Evolutionary conservation across 2,888 invertebrate genomes (phyloP).

Genomic region (Cheilosia urbana): DNA sequence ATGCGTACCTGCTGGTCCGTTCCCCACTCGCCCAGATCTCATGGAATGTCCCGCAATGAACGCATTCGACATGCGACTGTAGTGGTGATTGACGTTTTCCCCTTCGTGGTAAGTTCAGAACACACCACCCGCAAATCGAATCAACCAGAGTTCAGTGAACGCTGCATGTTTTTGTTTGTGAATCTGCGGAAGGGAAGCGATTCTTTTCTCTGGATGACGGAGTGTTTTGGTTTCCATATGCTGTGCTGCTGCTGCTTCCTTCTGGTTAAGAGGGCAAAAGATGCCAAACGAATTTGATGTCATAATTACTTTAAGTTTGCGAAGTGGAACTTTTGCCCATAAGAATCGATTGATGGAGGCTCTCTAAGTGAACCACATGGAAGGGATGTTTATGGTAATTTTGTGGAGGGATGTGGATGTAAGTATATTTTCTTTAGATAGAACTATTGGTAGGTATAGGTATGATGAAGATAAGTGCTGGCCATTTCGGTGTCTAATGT

Average conservation of each 20-base stretch:
- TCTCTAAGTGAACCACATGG: neutral
- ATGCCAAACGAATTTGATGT: slow-evolving; percentile 40
- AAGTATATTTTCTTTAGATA: too few species aligned
- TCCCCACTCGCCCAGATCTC: slow-evolving; percentile 54
- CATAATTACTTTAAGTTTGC: slow-evolving; percentile 29
- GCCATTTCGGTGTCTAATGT: too few species aligned
- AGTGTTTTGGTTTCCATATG: slow-evolving; percentile 24
- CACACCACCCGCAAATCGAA: slow-evolving; percentile 26
- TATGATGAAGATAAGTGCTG: too few species aligned
- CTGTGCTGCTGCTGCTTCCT: neutral
- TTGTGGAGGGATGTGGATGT: too few species aligned
- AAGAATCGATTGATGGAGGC: slow-evolving; percentile 6
- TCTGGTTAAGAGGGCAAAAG: slow-evolving; percentile 16
- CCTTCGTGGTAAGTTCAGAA: slow-evolving; percentile 57
- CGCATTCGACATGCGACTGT: slow-evolving; percentile 15
- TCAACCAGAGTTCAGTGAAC: slow-evolving; percentile 65
- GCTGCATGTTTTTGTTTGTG: slow-evolving; percentile 63
- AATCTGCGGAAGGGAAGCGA: slow-evolving; percentile 21
- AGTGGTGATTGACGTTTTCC: slow-evolving; percentile 26
- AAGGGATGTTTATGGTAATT: neutral
- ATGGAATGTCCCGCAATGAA: slow-evolving; percentile 10
- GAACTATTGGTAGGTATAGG: too few species aligned
- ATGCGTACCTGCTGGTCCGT: slow-evolving; percentile 63
- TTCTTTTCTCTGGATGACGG: slow-evolving; percentile 12
- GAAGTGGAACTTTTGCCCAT: slow-evolving; percentile 16